A percentile compares a stretch with the other conserved stretches of the same genome.
Evolutionary conservation across 1,140 invertebrate species (phyloP).

Genomic region (Diorhabda sublineata): DNA sequence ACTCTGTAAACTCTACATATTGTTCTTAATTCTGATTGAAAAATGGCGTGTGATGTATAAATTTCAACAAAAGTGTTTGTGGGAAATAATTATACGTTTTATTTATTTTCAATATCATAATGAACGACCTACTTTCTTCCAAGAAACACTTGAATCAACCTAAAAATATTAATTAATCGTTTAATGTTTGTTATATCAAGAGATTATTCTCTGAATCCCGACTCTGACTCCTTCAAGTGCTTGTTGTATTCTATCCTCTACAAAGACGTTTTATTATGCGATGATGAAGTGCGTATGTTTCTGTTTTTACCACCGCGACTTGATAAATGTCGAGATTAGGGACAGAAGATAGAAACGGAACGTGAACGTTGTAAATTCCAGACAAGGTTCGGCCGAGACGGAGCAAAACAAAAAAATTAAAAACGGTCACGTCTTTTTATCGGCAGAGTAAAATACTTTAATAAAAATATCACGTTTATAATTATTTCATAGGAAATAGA

Average conservation of each 20-base stretch:
- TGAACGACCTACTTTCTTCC: background rate
- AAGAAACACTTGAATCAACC: background rate
- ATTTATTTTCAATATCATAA: no score
- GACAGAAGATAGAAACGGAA: constrained; percentile 2
- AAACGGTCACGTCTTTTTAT: no score
- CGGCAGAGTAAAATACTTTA: no score
- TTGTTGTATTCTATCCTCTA: background rate
- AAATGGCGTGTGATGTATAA: no score
- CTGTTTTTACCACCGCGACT: constrained; percentile 1
- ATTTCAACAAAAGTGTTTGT: no score
- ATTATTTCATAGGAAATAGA: no score
- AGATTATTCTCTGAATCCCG: background rate
- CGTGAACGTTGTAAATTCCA: background rate
- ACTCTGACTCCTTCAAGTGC: background rate
- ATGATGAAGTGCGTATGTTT: constrained; percentile 2
- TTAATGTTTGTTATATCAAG: background rate
- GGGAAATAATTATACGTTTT: no score
- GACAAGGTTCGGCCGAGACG: background rate
- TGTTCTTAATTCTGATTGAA: no score
- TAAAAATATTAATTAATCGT: background rate
- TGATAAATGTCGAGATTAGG: background rate
- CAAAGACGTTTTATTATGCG: constrained; percentile 2
- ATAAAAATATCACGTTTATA: no score
- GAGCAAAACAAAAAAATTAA: no score
- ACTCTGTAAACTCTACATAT: no score